Conservation (phyloP, 1,140 invertebrate species). For the Contarinia nasturtii region DNA sequence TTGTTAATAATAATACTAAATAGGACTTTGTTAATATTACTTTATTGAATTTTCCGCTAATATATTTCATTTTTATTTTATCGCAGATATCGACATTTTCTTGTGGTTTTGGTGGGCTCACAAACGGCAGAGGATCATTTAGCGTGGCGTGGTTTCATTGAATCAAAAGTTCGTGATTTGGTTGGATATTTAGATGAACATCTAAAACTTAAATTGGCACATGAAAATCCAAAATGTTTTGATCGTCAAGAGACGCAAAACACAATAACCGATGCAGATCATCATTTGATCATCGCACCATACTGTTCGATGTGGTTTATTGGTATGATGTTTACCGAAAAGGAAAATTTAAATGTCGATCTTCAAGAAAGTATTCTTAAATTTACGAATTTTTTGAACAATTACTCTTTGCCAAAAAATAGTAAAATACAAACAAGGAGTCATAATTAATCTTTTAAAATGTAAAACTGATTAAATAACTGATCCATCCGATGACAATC, state of each 20-base stretch:
- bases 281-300: slow-evolving; percentile 8
- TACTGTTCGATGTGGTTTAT: slow-evolving; percentile 90
- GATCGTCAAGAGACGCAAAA: slow-evolving; percentile 7
- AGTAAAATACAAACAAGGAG: too few species aligned
- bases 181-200: slow-evolving; percentile 86
- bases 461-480: too few species aligned
- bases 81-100: slow-evolving; percentile 87
- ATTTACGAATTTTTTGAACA: slow-evolving; percentile 76
- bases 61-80: too few species aligned
- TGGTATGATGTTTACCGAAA: slow-evolving; percentile 77
- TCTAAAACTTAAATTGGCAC: slow-evolving; percentile 73
- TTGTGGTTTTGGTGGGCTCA: slow-evolving; percentile 71
- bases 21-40: too few species aligned
- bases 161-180: slow-evolving; percentile 87
- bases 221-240: slow-evolving; percentile 83
- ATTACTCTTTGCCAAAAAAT: too few species aligned
- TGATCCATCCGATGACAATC: too few species aligned
- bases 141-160: slow-evolving; percentile 92
- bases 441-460: too few species aligned
- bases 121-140: slow-evolving; percentile 64
- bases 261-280: slow-evolving; percentile 5
- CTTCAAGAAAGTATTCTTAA: slow-evolving; percentile 79
- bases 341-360: slow-evolving; percentile 74
- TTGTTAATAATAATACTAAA: too few species aligned
- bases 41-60: too few species aligned